Conservation (phyloP, 2,113 vertebrate species). For the Cichladusa arquata region DNA sequence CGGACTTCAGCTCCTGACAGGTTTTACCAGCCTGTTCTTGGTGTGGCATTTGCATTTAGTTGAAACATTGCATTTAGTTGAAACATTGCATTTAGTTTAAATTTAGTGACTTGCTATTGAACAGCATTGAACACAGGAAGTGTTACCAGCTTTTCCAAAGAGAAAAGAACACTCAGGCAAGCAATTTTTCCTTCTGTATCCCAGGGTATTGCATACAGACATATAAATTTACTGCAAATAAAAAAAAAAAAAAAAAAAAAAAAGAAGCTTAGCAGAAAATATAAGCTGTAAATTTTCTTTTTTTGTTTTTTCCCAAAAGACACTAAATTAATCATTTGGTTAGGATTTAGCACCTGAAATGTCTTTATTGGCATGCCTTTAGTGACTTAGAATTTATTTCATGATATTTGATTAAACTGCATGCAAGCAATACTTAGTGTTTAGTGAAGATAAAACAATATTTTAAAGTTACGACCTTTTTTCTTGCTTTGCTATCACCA, state of each 20-base stretch:
- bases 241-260: neutral
- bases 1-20: neutral
- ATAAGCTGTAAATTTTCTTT: neutral
- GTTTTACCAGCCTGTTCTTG: neutral
- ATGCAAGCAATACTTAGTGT: neutral
- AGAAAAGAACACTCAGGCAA: neutral
- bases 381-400: neutral
- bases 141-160: neutral
- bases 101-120: neutral
- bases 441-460: neutral
- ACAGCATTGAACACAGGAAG: neutral
- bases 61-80: neutral
- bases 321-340: neutral
- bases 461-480: neutral
- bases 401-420: neutral
- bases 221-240: neutral
- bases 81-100: neutral
- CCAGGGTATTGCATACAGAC: neutral
- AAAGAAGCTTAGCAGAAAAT: neutral
- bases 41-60: neutral
- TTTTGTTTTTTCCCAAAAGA: neutral
- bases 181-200: neutral
- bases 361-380: neutral
- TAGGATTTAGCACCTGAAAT: neutral
- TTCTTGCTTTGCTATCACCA: neutral